Evolutionary conservation across 2,797 vertebrate species (phyloP), one percentile per base, ranked within the genome.

Genomic region (Xenops minutus): DNA sequence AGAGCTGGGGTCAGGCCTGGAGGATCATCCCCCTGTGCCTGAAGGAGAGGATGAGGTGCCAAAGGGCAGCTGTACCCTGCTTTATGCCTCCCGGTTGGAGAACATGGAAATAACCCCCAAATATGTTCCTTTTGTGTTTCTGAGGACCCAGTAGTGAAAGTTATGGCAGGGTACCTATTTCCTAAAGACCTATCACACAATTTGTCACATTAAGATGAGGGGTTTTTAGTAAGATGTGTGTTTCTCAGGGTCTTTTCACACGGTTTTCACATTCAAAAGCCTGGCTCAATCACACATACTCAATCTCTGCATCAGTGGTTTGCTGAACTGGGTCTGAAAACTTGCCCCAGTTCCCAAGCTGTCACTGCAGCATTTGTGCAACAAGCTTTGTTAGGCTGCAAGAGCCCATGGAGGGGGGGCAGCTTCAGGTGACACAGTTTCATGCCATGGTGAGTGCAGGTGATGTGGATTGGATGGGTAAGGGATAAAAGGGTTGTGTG

Each of bases 101-200:
- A 71, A 51, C 14, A 5, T 43, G 30, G 23, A 54, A 80, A 21
- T 17, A 49, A 37, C 29, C 58, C 44, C 22, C 34, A 54, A 0
- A 11, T 44, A 13, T 36, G 21, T 37, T 63, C 66, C 39, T 30
- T 41, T 41, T 61, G 27, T 55, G 39, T 20, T 77, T 16, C 73
- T 24, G 52, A 81, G 61, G 67, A 32, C 19, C 22, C 26, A 17
- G 9, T 18, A n/a, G 12, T 29, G 13, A 61, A 26, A 44, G 23
- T 0, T 30, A 23, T 59, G 32, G 6, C 5, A 8, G 8, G 8
- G 1, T 14, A 16, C n/a, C 49, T 52, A 0, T 55, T 72, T 81
- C 49, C 61, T 51, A 54, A 52, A 51, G 39, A 55, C 17, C 27
- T 79, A 69, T 39, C 55, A 43, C 12, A 19, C 22, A 14, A 2